Percentiles rank a stretch among this genome's conserved stretches.
These are phyloP conservation scores for Synodontis membranacea DNA, from an alignment of 2,113 vertebrate species.

Conservation along the genomic window DNA sequence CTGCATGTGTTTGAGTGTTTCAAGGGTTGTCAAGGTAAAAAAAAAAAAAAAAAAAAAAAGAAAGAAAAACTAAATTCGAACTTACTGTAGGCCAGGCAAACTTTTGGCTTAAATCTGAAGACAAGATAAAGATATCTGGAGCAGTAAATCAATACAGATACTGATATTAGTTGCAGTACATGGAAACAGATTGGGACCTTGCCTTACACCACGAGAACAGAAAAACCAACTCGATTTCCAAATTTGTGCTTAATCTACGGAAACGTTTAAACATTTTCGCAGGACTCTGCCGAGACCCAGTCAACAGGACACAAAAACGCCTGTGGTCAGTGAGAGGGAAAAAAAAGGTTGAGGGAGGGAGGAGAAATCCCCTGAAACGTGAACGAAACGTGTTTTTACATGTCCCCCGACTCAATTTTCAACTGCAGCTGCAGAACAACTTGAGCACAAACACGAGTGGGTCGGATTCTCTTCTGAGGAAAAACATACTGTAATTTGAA, in stretches of 20 bases:
- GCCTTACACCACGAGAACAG: background rate
- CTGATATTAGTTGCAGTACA: background rate
- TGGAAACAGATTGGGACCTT: background rate
- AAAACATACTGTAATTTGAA: conserved; percentile 15
- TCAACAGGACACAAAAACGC: conserved; percentile 7
- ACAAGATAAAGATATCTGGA: background rate
- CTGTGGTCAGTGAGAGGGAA: conserved; percentile 1
- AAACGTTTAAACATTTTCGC: conserved; percentile 16
- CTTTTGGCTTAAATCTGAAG: background rate
- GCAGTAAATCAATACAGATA: background rate
- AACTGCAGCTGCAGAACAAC: conserved; percentile 52
- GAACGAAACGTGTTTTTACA: conserved; percentile 10
- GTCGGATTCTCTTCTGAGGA: conserved; percentile 33
- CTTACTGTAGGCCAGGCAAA: background rate
- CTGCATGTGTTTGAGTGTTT: background rate
- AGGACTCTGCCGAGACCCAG: conserved; percentile 17
- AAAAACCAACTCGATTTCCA: background rate
- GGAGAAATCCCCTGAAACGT: background rate
- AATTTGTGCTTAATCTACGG: background rate
- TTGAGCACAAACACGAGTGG: conserved; percentile 25
- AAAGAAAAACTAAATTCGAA: background rate
- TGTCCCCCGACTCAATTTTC: conserved; percentile 32
- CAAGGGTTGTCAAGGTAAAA: background rate
- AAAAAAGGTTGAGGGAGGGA: background rate
- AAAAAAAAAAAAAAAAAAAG: background rate